Conservation (phyloP, 1,140 invertebrate genomes). For the honey bee (Apis mellifera) region Amel_HAv3.1 CM009932.2:14650001-14650500, state of each 20-base stretch:
- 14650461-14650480: too few relatives aligned
- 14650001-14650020: not conserved
- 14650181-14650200: not conserved
- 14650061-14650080: not conserved
- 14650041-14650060: not conserved
- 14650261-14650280: not conserved
- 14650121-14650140: not conserved
- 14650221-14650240: not conserved
- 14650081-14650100: too few relatives aligned
- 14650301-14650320: not conserved
- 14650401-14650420: conserved; percentile 19
- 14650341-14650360: conserved; percentile 24
- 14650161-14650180: not conserved
- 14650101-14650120: not conserved
- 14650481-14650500: not conserved
- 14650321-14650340: conserved; percentile 4
- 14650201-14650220: not conserved
- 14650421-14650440: conserved; percentile 16
- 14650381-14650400: conserved; percentile 11
- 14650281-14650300: conserved; percentile 31
- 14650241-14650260: not conserved
- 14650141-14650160: not conserved
- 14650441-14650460: not conserved
- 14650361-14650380: conserved; percentile 37
- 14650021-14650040: not conserved